Evolutionary conservation across 1,140 invertebrate genomes (phyloP), one percentile per base, ranked within the genome.

Genomic region (Panulirus ornatus): DNA sequence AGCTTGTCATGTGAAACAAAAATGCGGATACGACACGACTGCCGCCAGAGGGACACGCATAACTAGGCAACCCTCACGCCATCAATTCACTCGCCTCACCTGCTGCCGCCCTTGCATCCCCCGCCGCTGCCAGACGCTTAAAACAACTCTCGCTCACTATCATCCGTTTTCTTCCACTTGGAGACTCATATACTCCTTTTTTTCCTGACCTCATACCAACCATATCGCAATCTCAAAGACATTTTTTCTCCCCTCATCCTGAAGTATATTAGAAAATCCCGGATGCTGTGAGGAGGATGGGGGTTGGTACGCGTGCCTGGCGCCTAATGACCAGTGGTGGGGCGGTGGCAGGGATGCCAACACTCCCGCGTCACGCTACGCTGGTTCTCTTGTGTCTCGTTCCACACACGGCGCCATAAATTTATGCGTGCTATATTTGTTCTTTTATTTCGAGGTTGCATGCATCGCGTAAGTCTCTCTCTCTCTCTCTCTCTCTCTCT

Each of bases 1-100:
- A 58, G 30, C 58, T 58, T 82, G 79, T 82, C 79, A 82, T 27
- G 79, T 82, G 79, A 36, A 82, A 82, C 79, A 82, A 58, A 51
- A 82, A 82, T 36, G 51, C 51, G 19, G 22, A 1, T 30, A 34
- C 79, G 9, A 47, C 79, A 82, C 58, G 58, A 82, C 47, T 51
- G 19, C 11, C 16, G 79, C 19, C 79, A 34, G 27, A 54, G 36
- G 47, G 58, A 82, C 79, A 82, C 79, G 47, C 47, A 63, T 82
- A 44, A 58, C 51, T 82, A 58, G 51, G 36, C 51, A 30, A 40
- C 30, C 11, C 79, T 22, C 79, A 58, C 51, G 51, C 79, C 54
- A 82, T 82, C 47, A 19, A 16, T 82, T 51, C 58, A 16, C 42
- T 42, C 2, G 2, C 42, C 54, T 5, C 54, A 58, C 2, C 11